phyloP scores from a whole-genome alignment of 2,888 invertebrate species.

The Antitype chi region DNA sequence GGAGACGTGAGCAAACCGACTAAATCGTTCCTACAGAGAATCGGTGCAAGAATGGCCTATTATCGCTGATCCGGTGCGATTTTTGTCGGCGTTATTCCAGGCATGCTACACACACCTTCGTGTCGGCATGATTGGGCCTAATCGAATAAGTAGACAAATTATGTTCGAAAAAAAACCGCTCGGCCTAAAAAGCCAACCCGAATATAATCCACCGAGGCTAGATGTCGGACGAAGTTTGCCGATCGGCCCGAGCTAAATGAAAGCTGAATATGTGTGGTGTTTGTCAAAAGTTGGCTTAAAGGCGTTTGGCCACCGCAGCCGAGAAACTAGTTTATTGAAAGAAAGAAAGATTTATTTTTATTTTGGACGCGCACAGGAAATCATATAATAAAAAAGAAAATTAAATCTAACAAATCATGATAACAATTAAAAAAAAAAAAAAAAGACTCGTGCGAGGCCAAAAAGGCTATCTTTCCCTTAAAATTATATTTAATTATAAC shows the following conservation, averaged over 20 bases:
- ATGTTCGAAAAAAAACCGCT: neutral
- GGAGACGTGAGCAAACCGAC: neutral
- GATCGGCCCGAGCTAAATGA: neutral
- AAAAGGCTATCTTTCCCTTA: too few species aligned
- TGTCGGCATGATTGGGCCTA: neutral
- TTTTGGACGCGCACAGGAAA: too few species aligned
- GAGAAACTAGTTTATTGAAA: neutral
- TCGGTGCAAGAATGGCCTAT: too few species aligned
- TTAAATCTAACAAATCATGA: too few species aligned
- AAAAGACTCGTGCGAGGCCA: too few species aligned
- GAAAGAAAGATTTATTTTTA: too few species aligned
- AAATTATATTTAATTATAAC: too few species aligned
- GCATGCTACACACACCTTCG: neutral
- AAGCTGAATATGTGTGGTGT: neutral
- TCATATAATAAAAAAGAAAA: too few species aligned
- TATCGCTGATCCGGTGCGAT: neutral
- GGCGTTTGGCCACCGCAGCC: neutral
- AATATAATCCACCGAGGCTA: neutral
- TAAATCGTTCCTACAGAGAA: neutral
- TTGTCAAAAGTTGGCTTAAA: neutral
- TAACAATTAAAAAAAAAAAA: too few species aligned
- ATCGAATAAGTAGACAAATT: neutral
- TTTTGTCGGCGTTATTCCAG: neutral
- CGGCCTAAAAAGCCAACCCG: neutral
- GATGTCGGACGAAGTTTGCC: neutral